A percentile compares a stretch with the other conserved stretches of the same genome.
Evolutionary conservation across 1,140 invertebrate species (phyloP).

Genomic region (Camponotus pennsylvanicus): DNA sequence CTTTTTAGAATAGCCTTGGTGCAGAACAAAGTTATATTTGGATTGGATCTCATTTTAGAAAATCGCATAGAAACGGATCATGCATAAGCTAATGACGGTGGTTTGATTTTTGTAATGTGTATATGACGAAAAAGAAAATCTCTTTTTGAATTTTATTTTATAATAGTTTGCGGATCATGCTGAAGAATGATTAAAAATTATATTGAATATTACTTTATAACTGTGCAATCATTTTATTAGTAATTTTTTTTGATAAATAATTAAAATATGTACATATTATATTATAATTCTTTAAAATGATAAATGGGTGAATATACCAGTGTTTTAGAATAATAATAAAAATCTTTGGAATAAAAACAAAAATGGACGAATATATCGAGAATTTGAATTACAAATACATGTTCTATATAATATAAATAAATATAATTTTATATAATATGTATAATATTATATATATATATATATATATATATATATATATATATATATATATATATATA

Average conservation of each 20-base stretch:
- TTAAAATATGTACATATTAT: neutral
- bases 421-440: neutral
- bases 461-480: too few species aligned
- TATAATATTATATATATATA: neutral
- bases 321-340: neutral
- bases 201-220: neutral
- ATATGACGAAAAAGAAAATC: too few species aligned
- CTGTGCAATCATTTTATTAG: neutral
- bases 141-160: too few species aligned
- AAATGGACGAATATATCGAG: neutral
- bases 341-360: neutral
- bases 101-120: too few species aligned
- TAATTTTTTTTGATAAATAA: neutral
- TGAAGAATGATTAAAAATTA: neutral
- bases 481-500: neutral
- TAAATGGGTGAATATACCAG: neutral
- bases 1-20: too few species aligned
- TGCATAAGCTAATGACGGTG: too few species aligned
- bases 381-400: neutral
- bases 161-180: slow-evolving; percentile 51
- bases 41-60: too few species aligned
- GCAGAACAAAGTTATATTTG: too few species aligned
- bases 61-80: too few species aligned
- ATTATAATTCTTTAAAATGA: neutral
- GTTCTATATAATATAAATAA: neutral